A percentile compares a stretch with the other conserved stretches of the same genome.
These are phyloP conservation scores for Elephantulus edwardii DNA, from an alignment of 2,113 vertebrate species.

Conservation along the genomic window DNA sequence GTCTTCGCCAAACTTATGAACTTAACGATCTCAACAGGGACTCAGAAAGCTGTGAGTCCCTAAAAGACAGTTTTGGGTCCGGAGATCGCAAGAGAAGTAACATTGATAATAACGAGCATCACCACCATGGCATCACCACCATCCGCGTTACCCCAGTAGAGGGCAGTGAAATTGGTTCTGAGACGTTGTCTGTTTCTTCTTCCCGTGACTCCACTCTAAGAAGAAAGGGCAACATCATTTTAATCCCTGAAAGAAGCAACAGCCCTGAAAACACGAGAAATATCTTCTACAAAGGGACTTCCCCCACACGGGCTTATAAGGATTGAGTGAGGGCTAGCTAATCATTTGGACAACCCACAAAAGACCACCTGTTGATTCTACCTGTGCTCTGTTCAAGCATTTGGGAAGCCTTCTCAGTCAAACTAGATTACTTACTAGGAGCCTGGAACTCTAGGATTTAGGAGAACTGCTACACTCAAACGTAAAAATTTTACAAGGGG, in stretches of 20 bases:
- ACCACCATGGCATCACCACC: conserved; percentile 92
- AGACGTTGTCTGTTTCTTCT: conserved; percentile 92
- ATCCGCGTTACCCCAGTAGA: conserved; percentile 96
- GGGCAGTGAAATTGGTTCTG: conserved; percentile 89
- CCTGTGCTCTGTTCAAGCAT: conserved; percentile 75
- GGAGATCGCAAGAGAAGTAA: conserved; percentile 91
- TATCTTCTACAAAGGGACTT: conserved; percentile 99
- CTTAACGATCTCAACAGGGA: conserved; percentile 95
- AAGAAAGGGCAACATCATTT: conserved; percentile 94
- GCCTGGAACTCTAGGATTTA: conserved; percentile 5
- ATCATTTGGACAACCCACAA: conserved; percentile 40
- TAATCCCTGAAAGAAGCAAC: conserved; percentile 95
- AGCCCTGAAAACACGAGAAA: conserved; percentile 96
- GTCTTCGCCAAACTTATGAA: conserved; percentile 93
- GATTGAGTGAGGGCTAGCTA: conserved; percentile 83
- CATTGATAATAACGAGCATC: conserved; percentile 88
- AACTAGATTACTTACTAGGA: conserved; percentile 77
- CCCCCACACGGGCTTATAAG: conserved; percentile 91
- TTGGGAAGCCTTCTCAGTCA: conserved; percentile 65
- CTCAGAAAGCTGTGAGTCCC: conserved; percentile 93
- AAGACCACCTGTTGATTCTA: conserved; percentile 68
- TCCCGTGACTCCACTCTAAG: conserved; percentile 94
- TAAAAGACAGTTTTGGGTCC: conserved; percentile 90
- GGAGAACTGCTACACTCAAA: conserved; percentile 61
- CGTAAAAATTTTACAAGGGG: conserved; percentile 77